Conservation (phyloP, 1,140 invertebrate genomes). For the Aphelenchoides avenae region DNA sequence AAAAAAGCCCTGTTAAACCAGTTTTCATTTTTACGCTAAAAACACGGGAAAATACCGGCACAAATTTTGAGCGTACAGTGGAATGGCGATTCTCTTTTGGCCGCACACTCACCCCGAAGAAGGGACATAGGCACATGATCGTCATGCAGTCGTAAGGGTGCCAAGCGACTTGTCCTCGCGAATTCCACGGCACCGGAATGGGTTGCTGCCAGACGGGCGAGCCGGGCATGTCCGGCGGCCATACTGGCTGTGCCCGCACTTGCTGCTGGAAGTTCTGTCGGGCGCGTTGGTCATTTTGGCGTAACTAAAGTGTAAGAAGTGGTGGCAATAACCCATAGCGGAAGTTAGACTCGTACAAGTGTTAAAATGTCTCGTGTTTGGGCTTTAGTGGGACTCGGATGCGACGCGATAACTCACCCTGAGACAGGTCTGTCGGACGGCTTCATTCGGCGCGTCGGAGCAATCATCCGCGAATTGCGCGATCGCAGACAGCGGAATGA, state of each 20-base stretch:
- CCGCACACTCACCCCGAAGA: slow-evolving; percentile 50
- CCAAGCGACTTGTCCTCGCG: slow-evolving; percentile 51
- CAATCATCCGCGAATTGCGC: too few relatives aligned
- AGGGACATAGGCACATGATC: slow-evolving; percentile 53
- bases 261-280: slow-evolving; percentile 18
- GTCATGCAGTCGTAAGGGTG: slow-evolving; percentile 59
- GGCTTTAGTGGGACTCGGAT: too few relatives aligned
- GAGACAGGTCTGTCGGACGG: slow-evolving; percentile 34
- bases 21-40: too few relatives aligned
- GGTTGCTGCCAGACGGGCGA: slow-evolving; percentile 54
- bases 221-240: slow-evolving; percentile 41
- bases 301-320: slow-evolving; percentile 35
- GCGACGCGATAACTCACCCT: too few relatives aligned
- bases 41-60: too few relatives aligned
- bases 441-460: slow-evolving; percentile 48
- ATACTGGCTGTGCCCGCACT: slow-evolving; percentile 24
- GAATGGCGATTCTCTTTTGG: too few relatives aligned
- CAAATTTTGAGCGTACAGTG: too few relatives aligned
- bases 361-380: slow-evolving; percentile 6
- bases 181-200: slow-evolving; percentile 41
- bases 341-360: not conserved
- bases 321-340: slow-evolving; percentile 1
- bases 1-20: too few relatives aligned
- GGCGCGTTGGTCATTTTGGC: slow-evolving; percentile 40
- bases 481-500: too few relatives aligned